A percentile compares a stretch with the other conserved stretches of the same genome.
Conservation (phyloP, 2,888 invertebrate genomes). For the Glaucopsyche alexis region DNA sequence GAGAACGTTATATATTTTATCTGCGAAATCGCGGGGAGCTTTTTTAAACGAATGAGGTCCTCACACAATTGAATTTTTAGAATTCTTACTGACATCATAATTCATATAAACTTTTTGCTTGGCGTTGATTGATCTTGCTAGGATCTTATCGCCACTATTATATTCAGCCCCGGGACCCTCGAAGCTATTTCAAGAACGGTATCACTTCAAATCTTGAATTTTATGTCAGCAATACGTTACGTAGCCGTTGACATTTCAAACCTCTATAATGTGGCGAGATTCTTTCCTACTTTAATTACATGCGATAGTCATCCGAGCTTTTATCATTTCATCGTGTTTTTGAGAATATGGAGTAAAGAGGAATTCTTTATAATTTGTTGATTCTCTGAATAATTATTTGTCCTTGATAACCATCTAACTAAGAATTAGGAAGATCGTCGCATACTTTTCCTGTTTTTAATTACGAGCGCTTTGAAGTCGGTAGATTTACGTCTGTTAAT, state of each 20-base stretch:
- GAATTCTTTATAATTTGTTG: conserved; percentile 7
- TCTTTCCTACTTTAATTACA: conserved; percentile 74
- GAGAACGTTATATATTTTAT: neutral
- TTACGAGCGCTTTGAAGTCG: conserved; percentile 15
- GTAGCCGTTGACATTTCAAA: conserved; percentile 63
- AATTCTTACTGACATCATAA: conserved; percentile 8
- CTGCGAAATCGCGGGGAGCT: neutral
- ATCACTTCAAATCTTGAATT: conserved; percentile 71
- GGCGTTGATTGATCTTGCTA: conserved; percentile 67
- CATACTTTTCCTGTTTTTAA: conserved; percentile 10
- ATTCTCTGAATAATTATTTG: conserved; percentile 24
- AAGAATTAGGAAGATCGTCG: conserved; percentile 1
- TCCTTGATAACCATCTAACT: conserved; percentile 3
- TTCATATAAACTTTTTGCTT: conserved; percentile 42
- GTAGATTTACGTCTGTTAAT: neutral
- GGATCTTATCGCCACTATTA: conserved; percentile 51
- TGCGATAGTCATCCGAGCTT: conserved; percentile 68
- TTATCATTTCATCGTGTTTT: conserved; percentile 49
- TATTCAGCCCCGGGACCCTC: conserved; percentile 38
- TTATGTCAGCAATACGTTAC: conserved; percentile 76
- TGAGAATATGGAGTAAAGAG: conserved; percentile 20
- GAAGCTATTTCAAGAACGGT: conserved; percentile 68
- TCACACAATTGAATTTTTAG: conserved; percentile 12
- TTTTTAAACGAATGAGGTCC: conserved; percentile 5
- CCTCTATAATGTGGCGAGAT: conserved; percentile 67